phyloP scores from a whole-genome alignment of 2,113 vertebrate genomes.

The Hemicordylus capensis region DNA sequence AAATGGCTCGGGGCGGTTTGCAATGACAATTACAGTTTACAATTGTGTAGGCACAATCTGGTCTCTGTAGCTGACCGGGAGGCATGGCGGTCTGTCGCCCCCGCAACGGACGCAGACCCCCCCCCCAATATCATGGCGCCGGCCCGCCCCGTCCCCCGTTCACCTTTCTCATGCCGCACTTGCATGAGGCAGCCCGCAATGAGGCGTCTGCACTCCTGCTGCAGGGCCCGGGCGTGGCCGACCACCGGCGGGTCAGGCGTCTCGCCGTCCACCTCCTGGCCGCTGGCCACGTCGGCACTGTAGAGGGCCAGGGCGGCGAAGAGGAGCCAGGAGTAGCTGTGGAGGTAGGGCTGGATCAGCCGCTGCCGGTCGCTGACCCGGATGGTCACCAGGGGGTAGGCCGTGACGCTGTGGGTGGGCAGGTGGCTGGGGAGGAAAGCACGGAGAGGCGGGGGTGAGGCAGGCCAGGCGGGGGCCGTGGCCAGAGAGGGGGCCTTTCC shows the following conservation, averaged over 20 bases:
- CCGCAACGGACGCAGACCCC: no score
- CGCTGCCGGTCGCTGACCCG: conserved; percentile 92
- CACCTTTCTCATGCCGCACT: conserved; percentile 92
- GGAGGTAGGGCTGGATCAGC: conserved; percentile 95
- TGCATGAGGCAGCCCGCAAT: conserved; percentile 92
- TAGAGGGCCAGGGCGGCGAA: conserved; percentile 92
- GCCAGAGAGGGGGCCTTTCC: no score
- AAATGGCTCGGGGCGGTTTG: no score
- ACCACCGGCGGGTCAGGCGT: conserved; percentile 63
- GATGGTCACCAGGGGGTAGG: conserved; percentile 94
- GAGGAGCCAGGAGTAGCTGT: conserved; percentile 97
- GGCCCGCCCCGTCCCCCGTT: no score
- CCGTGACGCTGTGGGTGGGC: conserved; percentile 93
- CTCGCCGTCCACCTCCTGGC: conserved; percentile 80
- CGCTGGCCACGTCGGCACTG: conserved; percentile 85
- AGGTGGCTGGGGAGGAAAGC: conserved; percentile 82
- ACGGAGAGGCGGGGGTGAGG: no score
- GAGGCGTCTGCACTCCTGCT: conserved; percentile 87
- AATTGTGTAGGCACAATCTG: no score
- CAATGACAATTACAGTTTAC: no score
- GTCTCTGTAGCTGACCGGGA: no score
- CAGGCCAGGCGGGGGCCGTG: no score
- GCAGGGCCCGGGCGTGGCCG: conserved; percentile 76
- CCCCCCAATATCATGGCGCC: no score
- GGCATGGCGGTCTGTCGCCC: no score